A percentile compares a stretch with the other conserved stretches of the same genome.
Evolutionary conservation across 1,140 invertebrate species (phyloP).

Genomic region (Trachymyrmex septentrionalis): DNA sequence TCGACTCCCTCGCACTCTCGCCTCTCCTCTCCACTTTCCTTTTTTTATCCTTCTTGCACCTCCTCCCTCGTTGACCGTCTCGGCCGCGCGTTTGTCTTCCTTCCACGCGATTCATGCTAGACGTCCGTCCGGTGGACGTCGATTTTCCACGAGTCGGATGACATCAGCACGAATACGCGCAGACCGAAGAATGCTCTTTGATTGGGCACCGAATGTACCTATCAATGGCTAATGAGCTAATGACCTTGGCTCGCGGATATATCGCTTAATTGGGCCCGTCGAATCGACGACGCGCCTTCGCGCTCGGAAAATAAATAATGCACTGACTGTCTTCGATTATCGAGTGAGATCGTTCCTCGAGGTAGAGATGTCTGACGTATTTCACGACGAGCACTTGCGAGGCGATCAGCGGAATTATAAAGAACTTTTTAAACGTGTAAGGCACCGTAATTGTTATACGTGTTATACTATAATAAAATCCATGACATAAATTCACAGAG

Average conservation of each 20-base stretch:
- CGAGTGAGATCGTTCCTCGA: constrained; percentile 37
- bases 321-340: constrained; percentile 60
- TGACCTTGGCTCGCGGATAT: constrained; percentile 67
- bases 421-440: neutral
- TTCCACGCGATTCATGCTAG: constrained; percentile 59
- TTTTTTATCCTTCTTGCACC: constrained; percentile 28
- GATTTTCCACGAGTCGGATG: constrained; percentile 74
- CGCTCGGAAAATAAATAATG: constrained; percentile 63
- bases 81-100: constrained; percentile 62
- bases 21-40: neutral
- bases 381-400: constrained; percentile 23
- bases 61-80: constrained; percentile 37
- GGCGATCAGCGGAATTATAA: neutral
- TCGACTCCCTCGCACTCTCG: constrained; percentile 11
- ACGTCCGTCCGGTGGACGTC: constrained; percentile 72
- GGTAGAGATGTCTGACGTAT: constrained; percentile 46
- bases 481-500: constrained; percentile 27
- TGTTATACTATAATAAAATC: constrained; percentile 19
- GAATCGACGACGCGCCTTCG: constrained; percentile 59
- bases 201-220: constrained; percentile 77
- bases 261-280: constrained; percentile 74
- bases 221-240: constrained; percentile 79
- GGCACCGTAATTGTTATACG: constrained; percentile 19
- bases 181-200: constrained; percentile 81
- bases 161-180: constrained; percentile 76